These are phyloP conservation scores for Pavo muticus DNA, from an alignment of 2,113 vertebrate genomes.

Conservation along the genomic window DNA sequence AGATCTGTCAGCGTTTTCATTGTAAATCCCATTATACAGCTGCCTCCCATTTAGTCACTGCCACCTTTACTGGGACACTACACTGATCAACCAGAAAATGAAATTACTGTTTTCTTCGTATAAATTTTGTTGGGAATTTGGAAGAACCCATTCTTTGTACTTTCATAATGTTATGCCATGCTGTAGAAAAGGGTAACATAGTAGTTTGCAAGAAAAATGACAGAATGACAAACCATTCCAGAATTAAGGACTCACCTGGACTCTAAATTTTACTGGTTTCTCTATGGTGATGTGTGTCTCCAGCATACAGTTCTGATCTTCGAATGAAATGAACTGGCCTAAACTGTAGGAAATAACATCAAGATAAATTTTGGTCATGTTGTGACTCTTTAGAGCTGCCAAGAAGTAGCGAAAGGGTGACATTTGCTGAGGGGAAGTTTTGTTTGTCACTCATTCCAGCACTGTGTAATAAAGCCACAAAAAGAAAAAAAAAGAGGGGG, in stretches of 20 bases:
- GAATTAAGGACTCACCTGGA: neutral
- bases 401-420: neutral
- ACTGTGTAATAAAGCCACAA: neutral
- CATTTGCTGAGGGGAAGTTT: neutral
- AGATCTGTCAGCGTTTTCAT: slow-evolving; percentile 46
- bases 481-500: neutral
- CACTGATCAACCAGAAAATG: neutral
- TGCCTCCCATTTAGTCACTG: neutral
- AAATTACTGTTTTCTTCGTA: neutral
- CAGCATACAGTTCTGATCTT: neutral
- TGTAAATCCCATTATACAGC: slow-evolving; percentile 40
- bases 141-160: neutral
- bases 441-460: neutral
- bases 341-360: neutral
- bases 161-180: neutral
- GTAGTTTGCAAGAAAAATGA: neutral
- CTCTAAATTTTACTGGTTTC: neutral
- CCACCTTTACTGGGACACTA: neutral
- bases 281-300: neutral
- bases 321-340: neutral
- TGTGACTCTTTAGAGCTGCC: neutral
- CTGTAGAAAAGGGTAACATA: neutral
- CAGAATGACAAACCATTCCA: neutral
- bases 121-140: neutral
- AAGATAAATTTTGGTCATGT: neutral